phyloP scores from a whole-genome alignment of 2,888 invertebrate genomes.

The Lycaena phlaeas region DNA sequence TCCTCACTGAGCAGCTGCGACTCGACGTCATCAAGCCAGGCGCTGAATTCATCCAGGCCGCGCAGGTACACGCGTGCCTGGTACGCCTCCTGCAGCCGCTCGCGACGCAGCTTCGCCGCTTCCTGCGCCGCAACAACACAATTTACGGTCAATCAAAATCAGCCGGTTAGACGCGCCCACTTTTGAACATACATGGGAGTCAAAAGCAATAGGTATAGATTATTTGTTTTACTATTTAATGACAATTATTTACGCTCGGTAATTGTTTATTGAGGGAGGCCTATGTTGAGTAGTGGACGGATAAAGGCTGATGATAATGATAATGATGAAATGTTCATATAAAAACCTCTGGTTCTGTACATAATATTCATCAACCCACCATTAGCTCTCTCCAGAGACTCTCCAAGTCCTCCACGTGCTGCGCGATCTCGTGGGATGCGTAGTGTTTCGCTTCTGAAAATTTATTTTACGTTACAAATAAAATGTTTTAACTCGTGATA shows the following conservation, averaged over 20 bases:
- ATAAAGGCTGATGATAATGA: too few relatives aligned
- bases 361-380: too few relatives aligned
- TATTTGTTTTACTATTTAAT: too few relatives aligned
- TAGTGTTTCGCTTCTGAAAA: slow-evolving; percentile 83
- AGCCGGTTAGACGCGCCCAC: too few relatives aligned
- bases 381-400: slow-evolving; percentile 90
- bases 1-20: slow-evolving; percentile 63
- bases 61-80: slow-evolving; percentile 91
- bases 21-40: slow-evolving; percentile 90
- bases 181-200: too few relatives aligned
- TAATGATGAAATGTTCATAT: too few relatives aligned
- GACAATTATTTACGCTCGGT: too few relatives aligned
- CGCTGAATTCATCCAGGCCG: slow-evolving; percentile 91
- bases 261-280: too few relatives aligned
- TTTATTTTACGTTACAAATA: not conserved
- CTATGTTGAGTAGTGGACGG: too few relatives aligned
- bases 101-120: slow-evolving; percentile 86
- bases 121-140: slow-evolving; percentile 41
- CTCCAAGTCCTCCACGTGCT: slow-evolving; percentile 87
- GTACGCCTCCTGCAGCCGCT: slow-evolving; percentile 90
- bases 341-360: too few relatives aligned
- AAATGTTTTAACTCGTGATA: too few relatives aligned
- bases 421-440: slow-evolving; percentile 87
- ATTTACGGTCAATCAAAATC: not conserved
- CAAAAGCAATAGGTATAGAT: too few relatives aligned